Base-by-base conservation (phyloP, 37 sponge, comb jelly and placozoan genomes). In the Crambe crambe region DNA sequence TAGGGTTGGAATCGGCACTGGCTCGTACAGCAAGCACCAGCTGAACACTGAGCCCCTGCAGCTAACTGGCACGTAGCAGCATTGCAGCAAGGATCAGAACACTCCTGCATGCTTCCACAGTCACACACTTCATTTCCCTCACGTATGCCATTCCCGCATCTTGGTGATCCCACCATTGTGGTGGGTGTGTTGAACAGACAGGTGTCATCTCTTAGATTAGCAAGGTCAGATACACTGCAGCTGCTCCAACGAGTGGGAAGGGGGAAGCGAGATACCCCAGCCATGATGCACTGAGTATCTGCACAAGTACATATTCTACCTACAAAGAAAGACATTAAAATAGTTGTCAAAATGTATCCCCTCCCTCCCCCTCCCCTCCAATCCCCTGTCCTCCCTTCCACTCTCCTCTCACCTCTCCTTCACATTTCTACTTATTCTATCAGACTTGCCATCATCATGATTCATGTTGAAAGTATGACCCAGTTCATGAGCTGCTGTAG, bases 121-220 rank as follows among this genome's bases (percentile, higher is more conserved):
- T 93, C 93, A 42, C 93, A 88, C 4, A 8, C 68, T 47, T 88
- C 89, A 15, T 59, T 78, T 32, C 76, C 75, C 29, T 93, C 89
- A 15, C 73, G 69, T 5, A 93, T 81, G 0, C 93, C 93, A 82
- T 93, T 93, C 12, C 93, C 93, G 77, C 93, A 93, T 32, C 42
- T 58, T 20, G 89, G 79, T 58, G 54, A 40, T 0, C 76, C 80
- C 30, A 79, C 76, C 12, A 51, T 58, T 39, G 36, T 77, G 31
- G 29, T 76, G 2, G 83, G 83, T 37, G 62, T 43, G 58, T 81
- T 81, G 71, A 35, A n/a, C 29, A 83, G 75, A 66, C 83, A 83
- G 2, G 58, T 29, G 42, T 57, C 70, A 8, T 56, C 51, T 39
- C 56, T 68, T 18, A 20, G 21, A 12, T 25, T 31, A 2, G 1